Evolutionary conservation across 2,113 vertebrate genomes (phyloP), one percentile per base, ranked within the genome.

Genomic region (Sphaerodactylus townsendi): DNA sequence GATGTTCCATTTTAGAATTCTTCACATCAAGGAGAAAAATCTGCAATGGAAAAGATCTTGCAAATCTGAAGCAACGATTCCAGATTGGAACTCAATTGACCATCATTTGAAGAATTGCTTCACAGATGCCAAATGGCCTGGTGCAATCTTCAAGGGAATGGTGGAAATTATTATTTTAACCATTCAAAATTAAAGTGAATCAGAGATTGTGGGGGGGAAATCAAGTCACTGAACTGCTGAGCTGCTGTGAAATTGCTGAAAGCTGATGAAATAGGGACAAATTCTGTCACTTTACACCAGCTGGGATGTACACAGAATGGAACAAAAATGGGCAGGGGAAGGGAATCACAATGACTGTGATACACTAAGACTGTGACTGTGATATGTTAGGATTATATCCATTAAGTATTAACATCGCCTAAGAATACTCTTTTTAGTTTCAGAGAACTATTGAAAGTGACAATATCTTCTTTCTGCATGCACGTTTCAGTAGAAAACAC

Each of bases 231-330:
- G n/a, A 81, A 59, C 48, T 59, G 17, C 71, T 76, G 87, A 86
- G 6, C 62, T 30, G 10, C 10, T 48, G 73, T 14, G 37, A 53
- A 84, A 7, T 17, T 69, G 17, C 30, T 86, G 37, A 81, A 87
- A 92, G 15, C 21, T 35, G 13, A 76, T n/a, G 41, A 0, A 44
- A 21, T 41, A 48, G 37, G 86, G 72, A 5, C 41, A 46, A 46
- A 74, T 79, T 87, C 66, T 69, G 28, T 48, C 74, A 83, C 23
- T 23, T 41, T 86, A n/a, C 56, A 86, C 25, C 46, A 9, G 84
- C 37, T 25, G n/a, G 70, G 46, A 44, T 69, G 30, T 10, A 35
- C 68, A 44, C 3, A 11, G 35, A 71, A 81, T 9, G 4, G 15
- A 72, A 30, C 14, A 10, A 30, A 44, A 53, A 44, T 5, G 21